phyloP scores from a whole-genome alignment of 2,113 vertebrate genomes.

The Pygoscelis antarcticus region DNA sequence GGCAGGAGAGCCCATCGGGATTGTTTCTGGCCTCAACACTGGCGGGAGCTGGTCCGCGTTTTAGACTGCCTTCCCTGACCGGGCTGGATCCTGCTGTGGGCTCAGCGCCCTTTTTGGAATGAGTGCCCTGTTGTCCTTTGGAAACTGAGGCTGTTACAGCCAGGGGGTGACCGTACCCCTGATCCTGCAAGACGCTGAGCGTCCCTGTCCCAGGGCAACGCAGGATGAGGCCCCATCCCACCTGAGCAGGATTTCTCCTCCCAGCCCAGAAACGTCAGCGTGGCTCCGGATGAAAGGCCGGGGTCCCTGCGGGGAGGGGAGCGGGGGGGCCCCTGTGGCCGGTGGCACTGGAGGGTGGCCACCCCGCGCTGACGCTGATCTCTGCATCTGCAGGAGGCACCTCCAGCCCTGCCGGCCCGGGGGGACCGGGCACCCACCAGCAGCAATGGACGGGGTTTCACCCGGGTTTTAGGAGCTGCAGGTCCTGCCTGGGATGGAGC shows the following conservation, averaged over 20 bases:
- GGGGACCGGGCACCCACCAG: too few relatives aligned
- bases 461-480: background rate
- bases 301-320: background rate
- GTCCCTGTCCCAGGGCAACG: background rate
- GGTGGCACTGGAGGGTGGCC: background rate
- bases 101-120: background rate
- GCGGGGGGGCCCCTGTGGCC: background rate
- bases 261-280: background rate
- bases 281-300: background rate
- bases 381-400: background rate
- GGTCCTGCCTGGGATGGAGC: background rate
- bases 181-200: background rate
- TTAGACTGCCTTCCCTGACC: background rate
- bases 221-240: background rate
- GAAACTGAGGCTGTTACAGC: background rate
- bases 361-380: background rate
- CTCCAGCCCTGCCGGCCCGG: background rate
- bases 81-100: background rate
- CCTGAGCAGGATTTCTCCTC: background rate
- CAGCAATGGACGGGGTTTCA: background rate
- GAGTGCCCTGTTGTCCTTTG: background rate
- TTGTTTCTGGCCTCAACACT: background rate
- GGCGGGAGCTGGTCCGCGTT: background rate
- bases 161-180: background rate
- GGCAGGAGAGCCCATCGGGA: background rate